Evolutionary conservation across 2,797 vertebrate genomes (phyloP).

Genomic region (Sphenopsis melanotis): DNA sequence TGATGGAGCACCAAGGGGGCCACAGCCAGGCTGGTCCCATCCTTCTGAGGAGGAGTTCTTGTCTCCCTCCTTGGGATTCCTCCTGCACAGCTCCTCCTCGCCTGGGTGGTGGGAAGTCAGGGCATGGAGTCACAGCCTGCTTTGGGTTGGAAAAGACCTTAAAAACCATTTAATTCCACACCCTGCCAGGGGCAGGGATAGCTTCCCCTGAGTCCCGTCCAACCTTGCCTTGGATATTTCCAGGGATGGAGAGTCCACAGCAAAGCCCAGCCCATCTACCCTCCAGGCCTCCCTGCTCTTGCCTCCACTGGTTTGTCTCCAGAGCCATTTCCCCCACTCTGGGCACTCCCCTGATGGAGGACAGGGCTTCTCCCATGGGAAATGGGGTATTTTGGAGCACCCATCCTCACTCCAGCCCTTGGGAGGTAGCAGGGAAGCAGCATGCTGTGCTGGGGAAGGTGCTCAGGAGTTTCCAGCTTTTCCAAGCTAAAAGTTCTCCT

Average conservation of each 20-base stretch:
- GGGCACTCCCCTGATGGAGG: background rate
- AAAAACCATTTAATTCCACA: background rate
- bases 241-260: background rate
- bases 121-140: background rate
- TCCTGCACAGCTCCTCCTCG: background rate
- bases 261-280: background rate
- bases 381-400: background rate
- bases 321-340: background rate
- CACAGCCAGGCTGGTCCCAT: background rate
- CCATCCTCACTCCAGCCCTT: fast-evolving
- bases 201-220: background rate
- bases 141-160: background rate
- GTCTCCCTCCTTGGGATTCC: background rate
- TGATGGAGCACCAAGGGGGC: background rate
- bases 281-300: background rate
- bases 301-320: background rate
- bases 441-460: fast-evolving
- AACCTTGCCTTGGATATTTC: fast-evolving
- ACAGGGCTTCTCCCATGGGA: background rate
- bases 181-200: background rate
- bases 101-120: background rate
- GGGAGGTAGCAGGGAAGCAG: fast-evolving
- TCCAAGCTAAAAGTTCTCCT: background rate
- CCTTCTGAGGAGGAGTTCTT: background rate
- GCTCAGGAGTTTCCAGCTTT: background rate